A percentile compares a stretch with the other conserved stretches of the same genome.
These are phyloP conservation scores for Prosapia bicincta DNA, from an alignment of 2,888 invertebrate genomes.

Conservation along the genomic window DNA sequence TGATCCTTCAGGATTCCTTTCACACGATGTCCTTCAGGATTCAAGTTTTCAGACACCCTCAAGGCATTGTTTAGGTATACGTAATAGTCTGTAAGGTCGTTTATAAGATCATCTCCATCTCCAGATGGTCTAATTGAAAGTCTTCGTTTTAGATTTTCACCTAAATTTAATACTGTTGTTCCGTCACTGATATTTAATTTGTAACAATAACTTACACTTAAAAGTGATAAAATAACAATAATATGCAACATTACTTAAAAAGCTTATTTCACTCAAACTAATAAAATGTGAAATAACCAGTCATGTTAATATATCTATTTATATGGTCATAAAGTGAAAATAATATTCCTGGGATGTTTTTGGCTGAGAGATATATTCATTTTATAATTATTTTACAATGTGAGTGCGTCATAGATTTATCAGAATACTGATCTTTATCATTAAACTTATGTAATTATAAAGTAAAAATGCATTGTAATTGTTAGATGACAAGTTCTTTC, in stretches of 20 bases:
- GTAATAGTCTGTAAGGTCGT: slow-evolving; percentile 18
- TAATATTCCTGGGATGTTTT: background rate
- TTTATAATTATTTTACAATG: background rate
- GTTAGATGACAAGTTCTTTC: background rate
- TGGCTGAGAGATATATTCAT: background rate
- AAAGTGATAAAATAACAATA: background rate
- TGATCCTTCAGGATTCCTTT: background rate
- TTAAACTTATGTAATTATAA: background rate
- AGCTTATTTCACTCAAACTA: too few relatives aligned
- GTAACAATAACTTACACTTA: background rate
- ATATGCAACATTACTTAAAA: background rate
- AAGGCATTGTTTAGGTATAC: slow-evolving; percentile 9
- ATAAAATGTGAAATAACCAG: too few relatives aligned
- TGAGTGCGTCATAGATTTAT: background rate
- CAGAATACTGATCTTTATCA: background rate
- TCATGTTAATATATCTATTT: background rate
- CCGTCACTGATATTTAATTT: background rate
- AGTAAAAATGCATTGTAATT: background rate
- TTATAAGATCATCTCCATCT: slow-evolving; percentile 11
- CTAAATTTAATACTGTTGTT: slow-evolving; percentile 3
- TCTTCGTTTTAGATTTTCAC: slow-evolving; percentile 6
- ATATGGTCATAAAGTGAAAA: background rate
- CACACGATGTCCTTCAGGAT: slow-evolving; percentile 9
- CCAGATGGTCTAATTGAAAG: background rate
- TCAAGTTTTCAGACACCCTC: background rate